Conservation (phyloP, 2,113 vertebrate genomes). For the Odontophorus gujanensis region DNA sequence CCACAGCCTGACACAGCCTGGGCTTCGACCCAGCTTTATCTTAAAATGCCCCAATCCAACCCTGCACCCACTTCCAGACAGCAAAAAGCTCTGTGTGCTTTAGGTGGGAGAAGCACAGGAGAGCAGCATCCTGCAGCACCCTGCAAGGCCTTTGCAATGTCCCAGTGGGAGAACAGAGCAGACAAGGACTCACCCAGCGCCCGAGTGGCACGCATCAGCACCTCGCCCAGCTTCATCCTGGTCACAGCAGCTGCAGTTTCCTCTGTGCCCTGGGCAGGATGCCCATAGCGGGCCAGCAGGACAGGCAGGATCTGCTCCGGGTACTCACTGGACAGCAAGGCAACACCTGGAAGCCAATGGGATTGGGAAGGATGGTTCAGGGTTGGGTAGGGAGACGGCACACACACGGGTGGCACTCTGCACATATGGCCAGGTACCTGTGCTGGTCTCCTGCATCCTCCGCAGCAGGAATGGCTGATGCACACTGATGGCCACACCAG, state of each 20-base stretch:
- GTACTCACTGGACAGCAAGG: constrained; percentile 84
- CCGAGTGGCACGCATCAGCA: constrained; percentile 89
- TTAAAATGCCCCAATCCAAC: neutral
- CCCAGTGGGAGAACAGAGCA: neutral
- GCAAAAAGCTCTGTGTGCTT: neutral
- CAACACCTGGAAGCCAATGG: constrained; percentile 77
- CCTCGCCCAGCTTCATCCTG: constrained; percentile 93
- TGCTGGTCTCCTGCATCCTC: neutral
- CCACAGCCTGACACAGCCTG: neutral
- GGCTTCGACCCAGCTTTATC: neutral
- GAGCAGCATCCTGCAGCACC: neutral
- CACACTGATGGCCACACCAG: no score
- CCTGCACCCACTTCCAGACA: neutral
- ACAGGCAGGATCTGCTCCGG: constrained; percentile 85
- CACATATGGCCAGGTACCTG: neutral
- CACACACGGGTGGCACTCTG: neutral
- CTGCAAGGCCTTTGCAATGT: neutral
- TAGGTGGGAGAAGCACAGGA: neutral
- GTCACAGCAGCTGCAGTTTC: constrained; percentile 72
- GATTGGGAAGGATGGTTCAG: fast-evolving
- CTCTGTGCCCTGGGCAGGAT: neutral
- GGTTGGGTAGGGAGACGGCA: fast-evolving
- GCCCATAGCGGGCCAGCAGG: constrained; percentile 83
- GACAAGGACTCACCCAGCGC: constrained; percentile 86
- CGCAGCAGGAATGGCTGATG: neutral